Evolutionary conservation across 2,113 vertebrate species (phyloP), one percentile per base, ranked within the genome.

Genomic region (Rutilus rutilus): DNA sequence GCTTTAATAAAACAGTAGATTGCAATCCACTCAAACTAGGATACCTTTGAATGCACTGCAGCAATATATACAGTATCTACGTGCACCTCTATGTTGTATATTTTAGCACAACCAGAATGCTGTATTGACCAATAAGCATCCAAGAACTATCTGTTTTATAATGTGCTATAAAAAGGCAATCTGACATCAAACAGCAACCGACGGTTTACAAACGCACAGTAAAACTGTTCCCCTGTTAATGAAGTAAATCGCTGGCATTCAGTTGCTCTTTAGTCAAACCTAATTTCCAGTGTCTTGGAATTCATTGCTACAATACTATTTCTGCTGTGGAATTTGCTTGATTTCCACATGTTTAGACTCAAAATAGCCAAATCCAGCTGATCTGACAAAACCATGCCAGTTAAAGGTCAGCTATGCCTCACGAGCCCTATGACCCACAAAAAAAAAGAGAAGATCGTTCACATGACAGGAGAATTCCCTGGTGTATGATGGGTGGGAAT

Each of bases 261-360:
- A 90, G 80, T 86, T 57, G 87, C 88, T 92, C 83, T 78, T 85
- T 80, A 87, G 92, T 90, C 88, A 90, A 52, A 87, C 85, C 80
- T 91, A 90, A 92, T 90, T 92, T 80, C 12, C 11, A 71, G 19
- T 86, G 57, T 89, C 86, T 89, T 27, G 17, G 85, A 87, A 85
- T 89, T 92, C 87, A 85, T 84, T 42, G 17, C 2, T 59, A 7
- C 33, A 50, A 87, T 90, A 54, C 87, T 91, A 86, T 92, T 91
- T 92, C 82, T 75, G 86, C 87, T 75, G 17, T 87, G 88, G 81
- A 87, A 90, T 92, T 90, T 90, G 71, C 74, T 67, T 75, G 30
- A 85, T 89, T 92, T 89, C 62, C 87, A 85, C 64, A 89, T 69
- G 84, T 83, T 59, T 45, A 65, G 39, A 23, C 42, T 39, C 23